Evolutionary conservation across 2,888 invertebrate species (phyloP), one percentile per base, ranked within the genome.

Genomic region (Euplexia lucipara): DNA sequence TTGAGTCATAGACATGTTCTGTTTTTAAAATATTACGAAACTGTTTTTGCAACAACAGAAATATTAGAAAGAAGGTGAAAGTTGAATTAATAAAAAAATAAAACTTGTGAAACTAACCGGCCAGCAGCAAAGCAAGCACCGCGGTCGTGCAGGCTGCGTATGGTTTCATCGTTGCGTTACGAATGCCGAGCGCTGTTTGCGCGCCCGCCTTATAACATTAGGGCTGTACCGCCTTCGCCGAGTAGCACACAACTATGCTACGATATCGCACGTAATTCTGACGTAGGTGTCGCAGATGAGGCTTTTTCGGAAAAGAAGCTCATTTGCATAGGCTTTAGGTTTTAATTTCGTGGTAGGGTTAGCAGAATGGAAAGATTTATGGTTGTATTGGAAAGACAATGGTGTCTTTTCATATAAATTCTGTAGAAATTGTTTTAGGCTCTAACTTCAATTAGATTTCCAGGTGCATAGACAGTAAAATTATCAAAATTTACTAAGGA

Each of bases 191-290:
- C 75, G 69, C 49, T 58, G 70, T 62, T 70, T 70, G 78, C 74
- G 85, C 75, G 78, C 83, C 83, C 85, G 88, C 90, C 89, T 93
- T 93, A 86, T 91, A 92, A 85, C 84, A 81, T 78, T 81, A 82
- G 82, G 89, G 85, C 81, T 78, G 85, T 76, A 75, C 87, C 89
- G 86, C 88, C 90, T 85, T 67, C 71, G 44, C 70, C 68, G 37
- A 57, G 73, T 83, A 81, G 81, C 58, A 77, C 79, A 85, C 83
- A 82, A 79, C 76, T 69, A 63, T 66, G 70, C 60, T 68, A 59
- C 53, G 57, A 20, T 56, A 62, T 54, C 56, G 54, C 62, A 58
- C 70, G 58, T 60, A 56, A 14, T 45, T 12, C 59, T 65, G 56
- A 76, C 73, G 70, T 60, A 75, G 70, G 59, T 56, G 49, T 64